Evolutionary conservation across 2,113 vertebrate species (phyloP), one percentile per base, ranked within the genome.

Genomic region (Synchiropus splendidus): DNA sequence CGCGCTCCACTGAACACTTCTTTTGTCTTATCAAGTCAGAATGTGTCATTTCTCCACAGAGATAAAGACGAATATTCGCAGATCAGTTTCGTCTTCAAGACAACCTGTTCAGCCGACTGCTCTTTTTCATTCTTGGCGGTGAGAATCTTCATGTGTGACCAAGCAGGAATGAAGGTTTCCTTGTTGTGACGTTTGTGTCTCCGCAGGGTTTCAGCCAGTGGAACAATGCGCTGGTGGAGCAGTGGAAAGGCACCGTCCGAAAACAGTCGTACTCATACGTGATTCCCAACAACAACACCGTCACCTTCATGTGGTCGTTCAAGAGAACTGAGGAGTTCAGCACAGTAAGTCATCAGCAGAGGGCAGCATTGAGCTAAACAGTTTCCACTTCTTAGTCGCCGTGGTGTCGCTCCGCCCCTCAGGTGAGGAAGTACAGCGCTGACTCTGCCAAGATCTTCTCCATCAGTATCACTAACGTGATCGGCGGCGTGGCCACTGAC

Each of bases 61-160:
- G 88, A 89, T 42, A 89, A 67, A 38, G 82, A 62, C 21, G 90
- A 92, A 65, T 72, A 92, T 1, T 88, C 89, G 17, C 86, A 78
- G 58, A 89, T 98, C 64, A 89, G 89, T 5, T 97, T 98, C 1
- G 82, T 98, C 61, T 98, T 98, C 9, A 90, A 98, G 80, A 95
- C 86, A 0, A 12, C 70, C 30, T 98, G 95, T 54, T 81, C 83
- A 0, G 80, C 87, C 39, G 85, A 85, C 64, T 98, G 95, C 10
- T 80, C 82, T 43, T 80, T 98, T 36, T 87, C 81, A 72, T 96
- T 98, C 73, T 85, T 90, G 80, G 86, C 83, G 78, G 94, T 98
- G 74, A 62, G 89, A 10, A 13, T 2, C 15, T 15, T 10, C 12
- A 2, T 45, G 6, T 6, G 12, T 32, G 2, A 13, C 9, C 10